These are phyloP conservation scores for Acleris emargana DNA, from an alignment of 2,888 invertebrate genomes.

Conservation along the genomic window DNA sequence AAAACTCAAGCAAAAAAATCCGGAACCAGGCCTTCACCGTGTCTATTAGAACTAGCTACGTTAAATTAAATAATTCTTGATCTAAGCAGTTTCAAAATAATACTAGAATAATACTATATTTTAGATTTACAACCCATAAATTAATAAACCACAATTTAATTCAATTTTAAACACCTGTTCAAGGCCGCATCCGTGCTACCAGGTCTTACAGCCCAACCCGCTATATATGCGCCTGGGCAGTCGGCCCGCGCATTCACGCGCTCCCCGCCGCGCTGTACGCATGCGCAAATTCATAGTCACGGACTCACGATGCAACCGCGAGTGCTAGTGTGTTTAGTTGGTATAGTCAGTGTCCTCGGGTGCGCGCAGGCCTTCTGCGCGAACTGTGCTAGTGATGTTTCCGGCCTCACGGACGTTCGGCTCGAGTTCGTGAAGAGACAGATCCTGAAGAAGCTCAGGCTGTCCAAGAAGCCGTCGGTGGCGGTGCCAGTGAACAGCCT, in stretches of 20 bases:
- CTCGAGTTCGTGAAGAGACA: slow-evolving; percentile 93
- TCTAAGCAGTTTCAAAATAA: no score
- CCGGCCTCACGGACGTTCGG: slow-evolving; percentile 86
- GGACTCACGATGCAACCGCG: slow-evolving; percentile 48
- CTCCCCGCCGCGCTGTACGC: slow-evolving; percentile 57
- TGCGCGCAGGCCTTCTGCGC: slow-evolving; percentile 64
- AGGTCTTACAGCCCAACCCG: slow-evolving; percentile 20
- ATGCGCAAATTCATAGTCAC: slow-evolving; percentile 42
- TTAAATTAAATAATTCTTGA: no score
- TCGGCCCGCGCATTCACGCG: slow-evolving; percentile 56
- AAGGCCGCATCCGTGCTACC: not conserved
- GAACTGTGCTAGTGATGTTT: slow-evolving; percentile 68
- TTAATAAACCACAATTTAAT: no score
- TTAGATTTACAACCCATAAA: no score
- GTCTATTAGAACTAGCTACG: no score
- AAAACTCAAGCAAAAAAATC: no score
- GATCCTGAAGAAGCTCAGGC: slow-evolving; percentile 90
- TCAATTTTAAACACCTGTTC: not conserved
- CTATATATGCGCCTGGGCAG: slow-evolving; percentile 24
- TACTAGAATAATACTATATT: no score
- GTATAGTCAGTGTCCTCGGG: slow-evolving; percentile 57
- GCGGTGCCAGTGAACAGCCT: slow-evolving; percentile 85
- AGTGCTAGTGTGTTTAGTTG: slow-evolving; percentile 55
- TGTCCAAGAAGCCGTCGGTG: slow-evolving; percentile 89
- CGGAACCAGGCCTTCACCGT: no score